Conservation (phyloP, 1,140 invertebrate genomes). For the Anagrus nilaparvatae region DNA sequence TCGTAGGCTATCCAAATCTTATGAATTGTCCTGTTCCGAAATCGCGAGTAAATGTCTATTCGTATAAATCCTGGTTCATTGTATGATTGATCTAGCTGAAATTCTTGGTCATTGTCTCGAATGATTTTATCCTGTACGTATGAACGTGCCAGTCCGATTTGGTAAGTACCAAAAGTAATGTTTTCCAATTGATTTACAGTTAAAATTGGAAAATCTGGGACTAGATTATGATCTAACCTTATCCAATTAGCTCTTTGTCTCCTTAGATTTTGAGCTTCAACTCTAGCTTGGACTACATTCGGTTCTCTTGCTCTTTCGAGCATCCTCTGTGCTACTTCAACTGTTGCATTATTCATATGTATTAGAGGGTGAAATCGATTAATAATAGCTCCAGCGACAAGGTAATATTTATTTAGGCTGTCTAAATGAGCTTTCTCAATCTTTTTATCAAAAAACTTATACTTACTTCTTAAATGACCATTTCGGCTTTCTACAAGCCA, state of each 20-base stretch:
- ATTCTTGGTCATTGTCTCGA: conserved; percentile 5
- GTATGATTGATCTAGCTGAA: background rate
- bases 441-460: conserved; percentile 5
- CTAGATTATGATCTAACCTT: background rate
- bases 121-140: conserved; percentile 10
- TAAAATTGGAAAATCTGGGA: conserved; percentile 5
- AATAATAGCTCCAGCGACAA: conserved; percentile 14
- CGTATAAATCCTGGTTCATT: background rate
- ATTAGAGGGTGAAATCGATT: conserved; percentile 8
- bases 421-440: conserved; percentile 2
- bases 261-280: conserved; percentile 6
- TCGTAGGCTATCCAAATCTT: background rate
- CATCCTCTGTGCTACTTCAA: conserved; percentile 3
- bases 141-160: conserved; percentile 9
- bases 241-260: background rate
- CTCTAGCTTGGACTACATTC: conserved; percentile 11
- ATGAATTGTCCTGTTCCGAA: background rate
- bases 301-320: background rate
- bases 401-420: conserved; percentile 3
- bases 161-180: conserved; percentile 8
- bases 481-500: conserved; percentile 14
- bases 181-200: background rate
- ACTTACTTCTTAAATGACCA: conserved; percentile 9
- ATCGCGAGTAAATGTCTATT: background rate
- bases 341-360: conserved; percentile 1